phyloP scores from a whole-genome alignment of 2,113 vertebrate genomes.

The Rhinolophus sinicus region DNA sequence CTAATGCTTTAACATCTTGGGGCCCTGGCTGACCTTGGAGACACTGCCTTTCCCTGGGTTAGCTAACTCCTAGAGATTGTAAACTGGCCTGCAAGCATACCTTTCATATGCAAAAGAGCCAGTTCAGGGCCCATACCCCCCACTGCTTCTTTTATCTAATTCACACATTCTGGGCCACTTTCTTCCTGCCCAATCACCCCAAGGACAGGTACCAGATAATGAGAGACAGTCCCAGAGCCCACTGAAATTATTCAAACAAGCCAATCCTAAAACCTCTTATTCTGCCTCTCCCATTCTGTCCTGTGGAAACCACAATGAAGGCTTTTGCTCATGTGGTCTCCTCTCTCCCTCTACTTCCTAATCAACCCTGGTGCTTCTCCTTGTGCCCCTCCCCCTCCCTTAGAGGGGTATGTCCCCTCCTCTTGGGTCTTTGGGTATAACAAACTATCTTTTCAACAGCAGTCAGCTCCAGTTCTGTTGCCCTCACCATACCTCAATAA shows the following conservation, averaged over 20 bases:
- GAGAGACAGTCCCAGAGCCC: not conserved
- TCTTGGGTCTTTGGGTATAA: not conserved
- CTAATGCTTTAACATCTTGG: not conserved
- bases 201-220: not conserved
- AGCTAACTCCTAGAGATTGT: not conserved
- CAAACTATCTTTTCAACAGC: not conserved
- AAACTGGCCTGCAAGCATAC: too few relatives aligned
- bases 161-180: not conserved
- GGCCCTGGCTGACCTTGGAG: not conserved
- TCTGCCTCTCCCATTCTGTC: not conserved
- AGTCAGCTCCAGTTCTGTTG: not conserved
- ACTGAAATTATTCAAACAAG: not conserved
- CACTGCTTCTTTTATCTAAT: not conserved
- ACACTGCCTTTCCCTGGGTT: not conserved
- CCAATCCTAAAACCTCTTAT: not conserved
- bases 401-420: not conserved
- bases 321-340: rapidly evolving
- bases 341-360: not conserved
- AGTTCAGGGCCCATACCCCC: rapidly evolving
- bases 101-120: not conserved
- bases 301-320: not conserved
- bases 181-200: not conserved
- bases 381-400: rapidly evolving
- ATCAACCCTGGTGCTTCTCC: not conserved
- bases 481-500: not conserved